Conservation (phyloP, 2,888 invertebrate species). For the Acronicta alni region DNA sequence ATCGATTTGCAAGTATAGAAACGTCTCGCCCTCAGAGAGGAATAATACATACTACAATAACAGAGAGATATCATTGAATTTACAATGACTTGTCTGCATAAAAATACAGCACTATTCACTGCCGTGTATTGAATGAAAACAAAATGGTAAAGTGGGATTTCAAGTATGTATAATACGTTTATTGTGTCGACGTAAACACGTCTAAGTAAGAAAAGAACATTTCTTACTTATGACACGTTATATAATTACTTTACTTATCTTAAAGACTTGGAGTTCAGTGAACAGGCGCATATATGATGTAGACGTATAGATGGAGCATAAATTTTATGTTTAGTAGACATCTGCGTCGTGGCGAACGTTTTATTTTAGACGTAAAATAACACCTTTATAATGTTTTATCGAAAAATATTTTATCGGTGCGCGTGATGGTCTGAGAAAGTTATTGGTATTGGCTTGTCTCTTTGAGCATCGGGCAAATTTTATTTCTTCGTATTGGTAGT, state of each 20-base stretch:
- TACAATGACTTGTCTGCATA: slow-evolving; percentile 32
- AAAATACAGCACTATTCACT: slow-evolving; percentile 42
- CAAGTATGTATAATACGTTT: slow-evolving; percentile 11
- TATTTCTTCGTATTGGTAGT: slow-evolving; percentile 46
- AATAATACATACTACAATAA: slow-evolving; percentile 48
- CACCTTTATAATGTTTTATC: slow-evolving; percentile 68
- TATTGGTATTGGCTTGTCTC: slow-evolving; percentile 64
- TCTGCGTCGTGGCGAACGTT: slow-evolving; percentile 55
- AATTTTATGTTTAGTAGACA: slow-evolving; percentile 59
- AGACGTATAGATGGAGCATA: slow-evolving; percentile 56
- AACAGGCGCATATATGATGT: slow-evolving; percentile 57
- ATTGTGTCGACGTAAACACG: slow-evolving; percentile 3
- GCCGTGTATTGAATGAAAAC: slow-evolving; percentile 21
- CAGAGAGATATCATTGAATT: slow-evolving; percentile 43
- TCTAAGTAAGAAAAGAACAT: slow-evolving; percentile 3
- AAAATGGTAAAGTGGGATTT: slow-evolving; percentile 18
- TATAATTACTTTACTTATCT: slow-evolving; percentile 47
- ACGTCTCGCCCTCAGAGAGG: slow-evolving; percentile 11
- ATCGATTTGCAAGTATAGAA: slow-evolving; percentile 32
- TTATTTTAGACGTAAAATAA: slow-evolving; percentile 61
- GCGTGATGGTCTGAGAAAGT: slow-evolving; percentile 63
- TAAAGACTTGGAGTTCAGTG: slow-evolving; percentile 41
- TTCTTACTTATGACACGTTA: slow-evolving; percentile 4
- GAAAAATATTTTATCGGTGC: slow-evolving; percentile 68
- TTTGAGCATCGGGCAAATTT: slow-evolving; percentile 49